Base-by-base conservation (phyloP, 2,113 vertebrate species). In the Brachirus orientalis region DNA sequence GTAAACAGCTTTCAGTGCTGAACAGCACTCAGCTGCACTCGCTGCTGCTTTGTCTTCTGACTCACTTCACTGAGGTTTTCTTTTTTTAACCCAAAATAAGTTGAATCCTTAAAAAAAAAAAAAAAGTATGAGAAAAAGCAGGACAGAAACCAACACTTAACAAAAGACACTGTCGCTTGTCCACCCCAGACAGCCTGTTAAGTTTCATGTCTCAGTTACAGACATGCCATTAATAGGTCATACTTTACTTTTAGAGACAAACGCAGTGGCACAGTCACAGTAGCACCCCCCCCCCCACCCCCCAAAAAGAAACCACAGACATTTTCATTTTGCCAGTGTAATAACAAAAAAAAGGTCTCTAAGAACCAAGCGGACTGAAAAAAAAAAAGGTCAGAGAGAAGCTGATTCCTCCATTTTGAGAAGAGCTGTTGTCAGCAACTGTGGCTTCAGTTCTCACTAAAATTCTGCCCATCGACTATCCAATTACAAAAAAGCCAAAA, bases 381-480 rank as follows among this genome's bases (percentile, higher is more conserved):
- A 48, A 12, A 13, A 44, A 77, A 48, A 28, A 61, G 66, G 60
- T 45, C 65, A 64, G 59, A 46, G 60, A 40, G 53, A 73, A 77
- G 44, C 54, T 71, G 70, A 53, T 74, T 78, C 61, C 43, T 86
- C 77, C 77, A 82, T 80, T 79, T 87, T 80, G 83, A 80, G 78
- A 16, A 70, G 58, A 81, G 71, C 52, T 68, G 60, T 62, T 60
- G 63, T 69, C 60, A 48, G 63, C 57, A 73, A 75, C 52, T 9
- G 38, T 10, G 45, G 51, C n/a, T 50, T 45, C 59, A 40, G 19
- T 63, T 78, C 80, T 80, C 52, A 63, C 17, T 64, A 37, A 69
- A 57, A 63, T 74, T 68, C 56, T 75, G 57, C 63, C 75, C 40
- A 63, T 20, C 9, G 64, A 51, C 35, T 51, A 10, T 28, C 33